Evolutionary conservation across 2,888 invertebrate genomes (phyloP).

Genomic region (Apeira syringaria): DNA sequence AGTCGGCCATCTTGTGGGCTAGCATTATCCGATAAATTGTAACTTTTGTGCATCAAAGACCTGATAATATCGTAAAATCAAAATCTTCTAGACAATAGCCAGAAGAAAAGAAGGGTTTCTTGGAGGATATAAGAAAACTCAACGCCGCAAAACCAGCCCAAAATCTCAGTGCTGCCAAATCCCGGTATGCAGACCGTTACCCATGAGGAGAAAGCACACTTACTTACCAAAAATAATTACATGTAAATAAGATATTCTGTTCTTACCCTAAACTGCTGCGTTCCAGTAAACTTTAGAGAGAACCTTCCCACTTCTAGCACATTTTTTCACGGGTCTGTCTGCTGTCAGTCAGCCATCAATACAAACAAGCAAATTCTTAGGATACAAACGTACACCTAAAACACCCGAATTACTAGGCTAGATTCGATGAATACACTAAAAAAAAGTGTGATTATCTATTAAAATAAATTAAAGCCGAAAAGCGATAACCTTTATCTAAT

Average conservation of each 20-base stretch:
- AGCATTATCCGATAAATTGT: conserved; percentile 77
- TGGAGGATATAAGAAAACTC: conserved; percentile 47
- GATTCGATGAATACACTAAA: not conserved
- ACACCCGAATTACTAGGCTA: conserved; percentile 1
- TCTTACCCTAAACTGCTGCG: conserved; percentile 38
- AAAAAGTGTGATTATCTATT: not conserved
- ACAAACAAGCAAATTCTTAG: conserved; percentile 67
- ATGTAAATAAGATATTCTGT: conserved; percentile 49
- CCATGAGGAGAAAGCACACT: conserved; percentile 38
- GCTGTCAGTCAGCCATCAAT: conserved; percentile 63
- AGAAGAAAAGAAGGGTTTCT: conserved; percentile 43
- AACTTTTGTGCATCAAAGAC: conserved; percentile 60
- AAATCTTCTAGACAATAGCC: conserved; percentile 42
- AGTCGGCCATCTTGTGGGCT: conserved; percentile 83
- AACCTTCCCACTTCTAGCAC: conserved; percentile 63
- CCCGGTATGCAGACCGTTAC: conserved; percentile 65
- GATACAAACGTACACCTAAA: conserved; percentile 43
- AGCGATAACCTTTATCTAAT: not conserved
- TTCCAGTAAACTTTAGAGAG: conserved; percentile 39
- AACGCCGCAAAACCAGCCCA: conserved; percentile 48
- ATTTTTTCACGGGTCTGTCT: conserved; percentile 64
- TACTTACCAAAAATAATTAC: conserved; percentile 10
- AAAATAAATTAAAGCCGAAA: conserved; percentile 2
- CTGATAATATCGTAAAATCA: conserved; percentile 50
- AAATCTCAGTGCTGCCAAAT: conserved; percentile 76